Base-by-base conservation (phyloP, 1,140 invertebrate species). In the Hyles vespertilio region DNA sequence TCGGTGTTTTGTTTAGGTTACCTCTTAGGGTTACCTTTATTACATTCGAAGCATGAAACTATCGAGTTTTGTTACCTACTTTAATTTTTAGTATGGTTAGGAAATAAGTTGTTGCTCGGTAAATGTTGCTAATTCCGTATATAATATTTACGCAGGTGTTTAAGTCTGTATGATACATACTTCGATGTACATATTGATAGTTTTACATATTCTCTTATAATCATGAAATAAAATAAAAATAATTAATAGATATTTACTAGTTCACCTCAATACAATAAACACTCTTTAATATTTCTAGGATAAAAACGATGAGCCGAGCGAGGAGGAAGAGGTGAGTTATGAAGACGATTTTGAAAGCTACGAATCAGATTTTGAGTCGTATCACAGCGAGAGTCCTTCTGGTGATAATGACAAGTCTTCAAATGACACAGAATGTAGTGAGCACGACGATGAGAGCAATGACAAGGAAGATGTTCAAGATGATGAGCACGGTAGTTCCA, bases 301-400 rank as follows among this genome's bases (percentile, higher is more conserved):
- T n/a, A 40, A 56, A 51, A 69, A 47, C n/a, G 68, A 74, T 1
- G 68, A 74, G 59, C 55, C 63, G 1, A 80, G 74, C 40, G 81
- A 87, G 10, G 77, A 87, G 43, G 82, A 89, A 22, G 22, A 22
- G 11, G 49, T 81, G 0, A 86, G 75, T 59, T 92, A 92, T 56
- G 91, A 91, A 81, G 91, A 92, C 58, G 91, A 92, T 70, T 92
- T 92, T 55, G 91, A 92, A 61, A 91, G 90, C 22, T 92, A 92
- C 61, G 91, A 91, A 68, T 92, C 91, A 2, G 91, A 92, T 77
- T 92, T 92, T 59, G 91, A 92, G 45, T 90, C 89, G 0, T 91
- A 89, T 63, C 71, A 82, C 32, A 84, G 77, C 53, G 68, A 71
- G 12, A 9, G 56, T 56, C 32, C 55, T 7, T 44, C 56, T 0